A percentile compares a stretch with the other conserved stretches of the same genome.
These are phyloP conservation scores for Hirtodrosophila duncani DNA, from an alignment of 2,888 invertebrate species.

Conservation along the genomic window DNA sequence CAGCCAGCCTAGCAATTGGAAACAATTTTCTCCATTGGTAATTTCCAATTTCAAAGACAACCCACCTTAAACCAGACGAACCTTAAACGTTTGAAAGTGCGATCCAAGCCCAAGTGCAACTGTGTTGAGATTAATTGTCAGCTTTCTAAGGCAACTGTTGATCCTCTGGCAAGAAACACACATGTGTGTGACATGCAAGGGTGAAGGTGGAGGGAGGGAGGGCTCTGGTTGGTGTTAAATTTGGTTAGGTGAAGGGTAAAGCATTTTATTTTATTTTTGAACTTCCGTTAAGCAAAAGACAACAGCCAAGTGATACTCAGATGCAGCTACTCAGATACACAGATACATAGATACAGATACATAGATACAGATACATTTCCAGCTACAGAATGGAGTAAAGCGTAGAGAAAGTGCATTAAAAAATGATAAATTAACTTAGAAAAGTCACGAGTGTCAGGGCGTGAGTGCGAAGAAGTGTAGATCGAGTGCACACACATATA, in stretches of 20 bases:
- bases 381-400: background rate
- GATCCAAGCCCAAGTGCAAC: constrained; percentile 24
- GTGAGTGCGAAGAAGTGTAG: constrained; percentile 51
- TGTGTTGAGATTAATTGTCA: constrained; percentile 60
- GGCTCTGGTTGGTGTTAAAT: constrained; percentile 37
- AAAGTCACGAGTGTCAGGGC: constrained; percentile 69
- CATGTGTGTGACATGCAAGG: constrained; percentile 57
- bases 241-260: constrained; percentile 54
- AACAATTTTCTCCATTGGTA: constrained; percentile 55
- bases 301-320: background rate
- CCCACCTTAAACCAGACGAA: constrained; percentile 11
- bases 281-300: constrained; percentile 25
- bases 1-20: constrained; percentile 25
- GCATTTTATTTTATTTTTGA: constrained; percentile 36
- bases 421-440: constrained; percentile 68
- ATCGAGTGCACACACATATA: constrained; percentile 35
- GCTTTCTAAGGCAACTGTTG: constrained; percentile 58
- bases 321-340: constrained; percentile 10
- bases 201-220: constrained; percentile 47
- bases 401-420: constrained; percentile 43
- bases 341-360: constrained; percentile 12
- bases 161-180: too few relatives aligned
- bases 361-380: background rate
- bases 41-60: constrained; percentile 38
- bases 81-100: constrained; percentile 45